Base-by-base conservation (phyloP, 2,888 invertebrate genomes). In the Diabrotica balteata region DNA sequence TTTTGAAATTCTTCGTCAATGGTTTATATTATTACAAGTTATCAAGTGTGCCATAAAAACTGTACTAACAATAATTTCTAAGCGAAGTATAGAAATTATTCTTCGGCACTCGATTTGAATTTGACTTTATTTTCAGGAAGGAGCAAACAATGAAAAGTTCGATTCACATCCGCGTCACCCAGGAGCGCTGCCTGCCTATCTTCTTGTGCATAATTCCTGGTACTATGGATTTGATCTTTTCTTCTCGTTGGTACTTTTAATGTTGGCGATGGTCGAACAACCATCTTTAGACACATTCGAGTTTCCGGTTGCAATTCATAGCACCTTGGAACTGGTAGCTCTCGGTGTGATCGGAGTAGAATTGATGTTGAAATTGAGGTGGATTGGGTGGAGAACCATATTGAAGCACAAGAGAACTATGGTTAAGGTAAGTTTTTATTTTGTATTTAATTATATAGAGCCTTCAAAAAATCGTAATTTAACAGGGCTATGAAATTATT, bases 71-170 rank as follows among this genome's bases (percentile, higher is more conserved):
- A 32, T 32, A 3, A 32, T 32, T 32, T 32, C 4, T 32, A 32
- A 32, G 4, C 2, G 32, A 32, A 32, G 32, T 4, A 32, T 32
- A 32, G n/a, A n/a, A n/a, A 32, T 32, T 3, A 32, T 32, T 32
- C 32, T 32, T 32, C 4, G 5, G 3, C 32, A 11, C n/a, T 51
- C 5, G 5, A 11, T n/a, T 51, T 32, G 32, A 51, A 7, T 51
- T 51, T 51, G 51, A 22, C 22, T 10, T 32, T 53, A 11, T 59
- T 64, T 70, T 54, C 83, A 94, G 92, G 95, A 95, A 88, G 95
- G 95, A 46, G 88, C 90, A 81, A 95, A 95, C 82, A 96, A 95
- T 84, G 95, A 95, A 82, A 95, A 95, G 83, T 95, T 95, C 81
- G 93, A 93, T 82, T 93, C 94, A 0, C 95, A 95, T 82, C 95